Evolutionary conservation across 2,797 vertebrate species (phyloP), one percentile per base, ranked within the genome.

Genomic region (Nannoperca obscura): DNA sequence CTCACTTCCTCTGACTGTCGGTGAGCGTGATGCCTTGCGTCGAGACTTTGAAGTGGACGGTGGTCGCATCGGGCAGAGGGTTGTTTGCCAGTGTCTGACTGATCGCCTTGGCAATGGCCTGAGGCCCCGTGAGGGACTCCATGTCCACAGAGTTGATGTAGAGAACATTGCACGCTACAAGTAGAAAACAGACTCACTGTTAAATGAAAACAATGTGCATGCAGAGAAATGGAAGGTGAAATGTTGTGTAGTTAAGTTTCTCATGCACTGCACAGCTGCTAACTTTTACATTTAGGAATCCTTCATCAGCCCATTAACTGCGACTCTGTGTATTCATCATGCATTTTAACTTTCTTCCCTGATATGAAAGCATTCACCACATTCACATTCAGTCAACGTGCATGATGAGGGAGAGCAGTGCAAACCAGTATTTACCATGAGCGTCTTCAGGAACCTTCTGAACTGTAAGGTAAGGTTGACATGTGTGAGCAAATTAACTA

Each of bases 1-100:
- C 97, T 97, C 94, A 99, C 98, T 98, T 99, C 83, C 98, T 97
- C 94, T 98, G 97, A 91, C 98, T 99, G 96, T 99, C 98, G 0
- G 98, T 99, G 89, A 99, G 95, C 59, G 98, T 99, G 93, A 99
- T 97, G 91, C 98, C 98, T 93, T 99, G 97, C 3, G 96, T 87
- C 0, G 98, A 98, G 87, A 98, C 98, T 89, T 98, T 99, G 94
- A 98, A 99, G 92, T 99, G 97, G 84, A 99, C 98, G 0, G 96
- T 95, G 69, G 97, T 97, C 63, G 97, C 97, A 0, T 80, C 90
- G 0, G 97, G 96, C 0, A 94, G 87, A 3, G 97, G 96, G 65
- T 96, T 96, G 22, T 95, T 91, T 34, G 94, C 92, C 91, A 99
- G 57, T 0, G 97, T 98, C 94, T 98, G 96, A 0, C 94, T 95